A percentile compares a stretch with the other conserved stretches of the same genome.
Evolutionary conservation across 2,888 invertebrate species (phyloP).

Genomic region (Eugnorisma glareosa): DNA sequence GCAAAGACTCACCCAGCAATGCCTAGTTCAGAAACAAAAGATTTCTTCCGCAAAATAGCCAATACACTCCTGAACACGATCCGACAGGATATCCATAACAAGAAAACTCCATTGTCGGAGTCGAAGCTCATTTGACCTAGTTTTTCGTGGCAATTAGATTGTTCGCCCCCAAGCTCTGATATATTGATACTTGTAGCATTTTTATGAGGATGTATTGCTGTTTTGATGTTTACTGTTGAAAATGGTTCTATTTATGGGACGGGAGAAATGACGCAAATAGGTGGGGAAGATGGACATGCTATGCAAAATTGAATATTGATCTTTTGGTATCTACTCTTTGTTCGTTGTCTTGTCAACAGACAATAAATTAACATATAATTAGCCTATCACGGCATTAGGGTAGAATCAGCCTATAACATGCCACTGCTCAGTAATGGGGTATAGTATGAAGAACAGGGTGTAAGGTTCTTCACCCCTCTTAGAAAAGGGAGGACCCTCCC

Average conservation of each 20-base stretch:
- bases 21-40: constrained; percentile 27
- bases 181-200: constrained; percentile 58
- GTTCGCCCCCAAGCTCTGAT: constrained; percentile 62
- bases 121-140: constrained; percentile 66
- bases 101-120: constrained; percentile 56
- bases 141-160: constrained; percentile 68
- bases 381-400: too few species aligned
- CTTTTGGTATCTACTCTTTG: not conserved
- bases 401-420: too few species aligned
- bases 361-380: too few species aligned
- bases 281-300: not conserved
- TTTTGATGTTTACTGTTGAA: constrained; percentile 44
- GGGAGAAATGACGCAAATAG: constrained; percentile 5
- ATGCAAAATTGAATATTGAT: not conserved
- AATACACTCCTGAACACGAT: constrained; percentile 58
- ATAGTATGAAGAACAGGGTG: too few species aligned
- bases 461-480: too few species aligned
- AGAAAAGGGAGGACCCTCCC: too few species aligned
- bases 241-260: constrained; percentile 31
- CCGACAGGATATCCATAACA: constrained; percentile 64
- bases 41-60: constrained; percentile 42
- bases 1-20: not conserved
- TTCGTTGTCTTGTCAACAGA: too few species aligned
- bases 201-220: constrained; percentile 58
- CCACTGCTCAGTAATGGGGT: too few species aligned